phyloP scores from a whole-genome alignment of 2,113 vertebrate species.

The Sterna hirundo region DNA sequence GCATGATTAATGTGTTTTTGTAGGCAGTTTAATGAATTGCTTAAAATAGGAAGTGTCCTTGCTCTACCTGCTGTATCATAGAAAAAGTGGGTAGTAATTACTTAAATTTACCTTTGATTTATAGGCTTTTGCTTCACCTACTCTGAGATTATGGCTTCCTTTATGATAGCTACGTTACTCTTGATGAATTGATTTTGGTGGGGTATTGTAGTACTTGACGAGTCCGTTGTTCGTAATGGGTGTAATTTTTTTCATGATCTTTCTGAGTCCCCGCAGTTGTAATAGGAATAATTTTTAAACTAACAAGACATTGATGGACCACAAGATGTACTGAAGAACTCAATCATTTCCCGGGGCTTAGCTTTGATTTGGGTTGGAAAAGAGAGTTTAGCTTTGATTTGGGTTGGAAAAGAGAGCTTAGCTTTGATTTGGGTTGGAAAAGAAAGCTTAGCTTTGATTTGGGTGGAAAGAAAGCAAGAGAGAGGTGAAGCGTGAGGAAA shows the following conservation, averaged over 20 bases:
- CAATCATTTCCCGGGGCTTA: neutral
- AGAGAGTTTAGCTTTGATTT: too few species aligned
- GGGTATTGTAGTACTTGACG: neutral
- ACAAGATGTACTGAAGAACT: neutral
- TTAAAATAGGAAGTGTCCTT: conserved; percentile 29
- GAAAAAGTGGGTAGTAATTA: neutral
- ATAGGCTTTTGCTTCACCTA: neutral
- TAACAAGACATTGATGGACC: neutral
- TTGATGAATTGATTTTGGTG: neutral
- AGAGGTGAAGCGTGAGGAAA: neutral
- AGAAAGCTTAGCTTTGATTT: too few species aligned
- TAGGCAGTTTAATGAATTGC: conserved; percentile 4
- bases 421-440: neutral
- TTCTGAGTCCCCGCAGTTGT: neutral
- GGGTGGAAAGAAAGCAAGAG: neutral
- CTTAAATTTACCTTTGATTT: conserved; percentile 23
- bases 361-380: neutral
- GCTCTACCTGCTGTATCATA: neutral
- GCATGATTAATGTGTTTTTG: conserved; percentile 16
- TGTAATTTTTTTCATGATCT: neutral
- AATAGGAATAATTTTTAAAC: neutral
- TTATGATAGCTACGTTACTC: neutral
- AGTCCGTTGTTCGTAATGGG: neutral
- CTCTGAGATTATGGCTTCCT: neutral
- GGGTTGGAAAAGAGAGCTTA: neutral